Base-by-base conservation (phyloP, 2,113 vertebrate genomes). In the Peromyscus californicus region DNA sequence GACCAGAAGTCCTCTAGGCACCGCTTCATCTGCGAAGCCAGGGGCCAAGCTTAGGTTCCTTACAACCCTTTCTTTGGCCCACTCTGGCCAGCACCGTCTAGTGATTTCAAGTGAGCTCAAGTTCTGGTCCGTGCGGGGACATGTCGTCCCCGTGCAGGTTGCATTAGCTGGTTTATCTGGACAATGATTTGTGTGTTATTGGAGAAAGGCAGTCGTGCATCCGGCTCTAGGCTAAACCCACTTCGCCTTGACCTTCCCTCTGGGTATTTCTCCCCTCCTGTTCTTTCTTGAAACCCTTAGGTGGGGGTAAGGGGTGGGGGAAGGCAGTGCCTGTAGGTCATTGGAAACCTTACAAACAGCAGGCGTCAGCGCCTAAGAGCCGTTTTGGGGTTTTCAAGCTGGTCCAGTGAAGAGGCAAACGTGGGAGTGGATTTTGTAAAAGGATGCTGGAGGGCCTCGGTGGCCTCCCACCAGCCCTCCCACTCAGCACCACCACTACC, bases 1-100 rank as follows among this genome's bases (percentile, higher is more conserved):
- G 97, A 92, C 70, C 26, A 95, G 89, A 79, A 92, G 94, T 91
- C 91, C 72, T 90, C n/a, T 59, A 36, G 78, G 76, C n/a, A 78
- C 3, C 7, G 26, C 19, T 83, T 65, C 95, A 76, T 97, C 69
- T 70, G 93, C 39, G 79, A 90, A 91, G 90, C 22, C 79, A 42
- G 54, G 3, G 17, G 84, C 80, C 78, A 90, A 95, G n/a, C 69
- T 61, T 42, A 36, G 88, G 72, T 86, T 93, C 92, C 76, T 31
- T 22, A 12, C 9, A 67, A 17, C 15, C 36, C 54, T 54, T 78
- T 89, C 59, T 65, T 78, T 31, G 1, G 21, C 13, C 57, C 69
- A 22, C 31, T 54, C 19, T 7, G 79, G 78, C 85, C 82, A 70
- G 16, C 54, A 59, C 54, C 21, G 48, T 22, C 31, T 83, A 89